Conservation (phyloP, 2,888 invertebrate species). For the Lasioglossum oenotherae region DNA sequence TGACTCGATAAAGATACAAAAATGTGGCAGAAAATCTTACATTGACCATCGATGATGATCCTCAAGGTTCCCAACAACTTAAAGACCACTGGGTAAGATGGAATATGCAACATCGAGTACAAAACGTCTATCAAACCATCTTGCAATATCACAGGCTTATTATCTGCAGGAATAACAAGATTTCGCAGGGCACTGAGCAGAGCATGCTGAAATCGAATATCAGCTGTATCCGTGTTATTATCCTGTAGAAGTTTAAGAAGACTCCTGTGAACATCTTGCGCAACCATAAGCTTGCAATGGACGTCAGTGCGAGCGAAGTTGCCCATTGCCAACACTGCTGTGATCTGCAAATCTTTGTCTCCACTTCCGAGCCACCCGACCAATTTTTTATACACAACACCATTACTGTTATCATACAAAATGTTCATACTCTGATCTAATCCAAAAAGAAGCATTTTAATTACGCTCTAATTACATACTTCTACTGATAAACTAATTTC, state of each 20-base stretch:
- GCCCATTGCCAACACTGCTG: slow-evolving; percentile 93
- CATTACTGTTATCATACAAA: slow-evolving; percentile 91
- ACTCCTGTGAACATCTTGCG: slow-evolving; percentile 90
- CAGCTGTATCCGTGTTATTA: slow-evolving; percentile 69
- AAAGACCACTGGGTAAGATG: slow-evolving; percentile 93
- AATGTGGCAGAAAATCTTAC: slow-evolving; percentile 83
- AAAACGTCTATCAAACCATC: slow-evolving; percentile 91
- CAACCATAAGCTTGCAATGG: slow-evolving; percentile 93
- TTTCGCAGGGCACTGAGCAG: slow-evolving; percentile 92
- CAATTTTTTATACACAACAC: slow-evolving; percentile 89
- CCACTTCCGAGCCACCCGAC: slow-evolving; percentile 91
- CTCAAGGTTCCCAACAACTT: slow-evolving; percentile 94
- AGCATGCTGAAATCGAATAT: slow-evolving; percentile 88
- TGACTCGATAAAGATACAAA: neutral
- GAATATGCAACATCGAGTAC: slow-evolving; percentile 89
- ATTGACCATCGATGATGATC: slow-evolving; percentile 94
- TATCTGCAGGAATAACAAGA: slow-evolving; percentile 89
- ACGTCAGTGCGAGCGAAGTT: slow-evolving; percentile 95
- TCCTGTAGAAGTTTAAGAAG: slow-evolving; percentile 84
- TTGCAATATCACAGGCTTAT: slow-evolving; percentile 90
- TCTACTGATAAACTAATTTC: neutral
- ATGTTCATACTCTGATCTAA: slow-evolving; percentile 94
- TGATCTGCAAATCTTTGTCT: slow-evolving; percentile 91
- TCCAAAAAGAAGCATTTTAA: neutral
- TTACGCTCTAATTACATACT: neutral